Percentiles rank a stretch among this genome's conserved stretches.
These are phyloP conservation scores for Spodoptera picta DNA, from an alignment of 2,888 invertebrate species.

Conservation along the genomic window DNA sequence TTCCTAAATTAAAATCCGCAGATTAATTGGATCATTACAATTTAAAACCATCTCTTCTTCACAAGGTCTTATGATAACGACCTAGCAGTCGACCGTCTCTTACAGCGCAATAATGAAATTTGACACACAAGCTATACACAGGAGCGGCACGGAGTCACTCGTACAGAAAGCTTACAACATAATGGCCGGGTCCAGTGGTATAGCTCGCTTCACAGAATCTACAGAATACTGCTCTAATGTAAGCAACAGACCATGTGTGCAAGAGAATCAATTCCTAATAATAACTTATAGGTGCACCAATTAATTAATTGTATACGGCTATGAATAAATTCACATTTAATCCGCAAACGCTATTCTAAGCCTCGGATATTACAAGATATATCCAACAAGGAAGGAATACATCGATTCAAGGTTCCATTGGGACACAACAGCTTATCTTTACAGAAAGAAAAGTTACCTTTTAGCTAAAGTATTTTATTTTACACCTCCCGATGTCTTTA, in stretches of 20 bases:
- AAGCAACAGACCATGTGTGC: slow-evolving; percentile 68
- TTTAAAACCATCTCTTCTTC: slow-evolving; percentile 68
- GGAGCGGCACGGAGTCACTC: slow-evolving; percentile 28
- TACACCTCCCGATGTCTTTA: slow-evolving; percentile 82
- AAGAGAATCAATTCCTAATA: slow-evolving; percentile 75
- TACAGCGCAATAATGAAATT: slow-evolving; percentile 46
- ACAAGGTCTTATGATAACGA: slow-evolving; percentile 65
- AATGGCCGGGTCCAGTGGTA: slow-evolving; percentile 43
- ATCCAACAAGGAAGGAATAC: slow-evolving; percentile 63
- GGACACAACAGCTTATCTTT: slow-evolving; percentile 65
- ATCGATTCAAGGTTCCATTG: slow-evolving; percentile 63
- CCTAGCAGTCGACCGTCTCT: slow-evolving; percentile 50
- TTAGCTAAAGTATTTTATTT: slow-evolving; percentile 84
- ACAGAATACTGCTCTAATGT: slow-evolving; percentile 47
- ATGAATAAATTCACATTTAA: slow-evolving; percentile 74
- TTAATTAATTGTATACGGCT: slow-evolving; percentile 71
- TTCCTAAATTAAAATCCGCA: slow-evolving; percentile 78
- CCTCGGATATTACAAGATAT: slow-evolving; percentile 64
- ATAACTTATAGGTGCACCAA: slow-evolving; percentile 75
- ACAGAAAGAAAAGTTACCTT: slow-evolving; percentile 76
- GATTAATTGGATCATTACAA: slow-evolving; percentile 67
- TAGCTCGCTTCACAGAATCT: slow-evolving; percentile 60
- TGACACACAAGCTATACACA: slow-evolving; percentile 50
- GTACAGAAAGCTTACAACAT: slow-evolving; percentile 30
- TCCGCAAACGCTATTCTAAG: slow-evolving; percentile 67